These are phyloP conservation scores for Zygogramma bicolorata DNA, from an alignment of 2,888 invertebrate genomes.

Conservation along the genomic window DNA sequence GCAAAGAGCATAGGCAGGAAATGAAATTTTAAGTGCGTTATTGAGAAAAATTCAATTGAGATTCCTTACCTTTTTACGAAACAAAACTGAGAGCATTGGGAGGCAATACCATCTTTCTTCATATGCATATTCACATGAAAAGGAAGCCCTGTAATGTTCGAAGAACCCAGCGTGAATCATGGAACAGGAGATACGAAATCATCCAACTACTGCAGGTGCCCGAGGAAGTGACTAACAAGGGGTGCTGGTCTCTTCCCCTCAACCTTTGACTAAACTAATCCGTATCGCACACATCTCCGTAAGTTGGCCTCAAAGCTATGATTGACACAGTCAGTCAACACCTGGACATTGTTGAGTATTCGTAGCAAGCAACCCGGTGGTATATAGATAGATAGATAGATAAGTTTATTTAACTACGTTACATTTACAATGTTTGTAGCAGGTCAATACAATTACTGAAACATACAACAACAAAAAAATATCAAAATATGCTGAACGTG, in stretches of 20 bases:
- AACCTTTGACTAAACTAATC: slow-evolving; percentile 99
- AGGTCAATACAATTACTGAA: too few relatives aligned
- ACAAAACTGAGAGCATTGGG: slow-evolving; percentile 97
- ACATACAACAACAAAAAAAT: too few relatives aligned
- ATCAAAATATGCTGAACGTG: too few relatives aligned
- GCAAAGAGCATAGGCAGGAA: too few relatives aligned
- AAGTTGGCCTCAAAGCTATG: slow-evolving; percentile 98
- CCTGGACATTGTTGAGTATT: slow-evolving; percentile 96
- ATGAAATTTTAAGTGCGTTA: too few relatives aligned
- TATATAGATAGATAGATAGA: too few relatives aligned
- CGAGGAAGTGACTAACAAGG: slow-evolving; percentile 99
- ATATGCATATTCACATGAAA: too few relatives aligned
- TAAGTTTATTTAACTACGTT: too few relatives aligned
- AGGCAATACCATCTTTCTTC: slow-evolving; percentile 99
- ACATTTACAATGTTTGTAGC: too few relatives aligned
- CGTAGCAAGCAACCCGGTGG: slow-evolving; percentile 96
- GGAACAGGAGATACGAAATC: slow-evolving; percentile 97
- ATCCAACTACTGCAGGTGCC: slow-evolving; percentile 98
- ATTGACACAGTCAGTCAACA: slow-evolving; percentile 96
- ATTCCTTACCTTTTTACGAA: slow-evolving; percentile 73
- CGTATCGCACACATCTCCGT: slow-evolving; percentile 99
- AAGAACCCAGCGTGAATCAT: too few relatives aligned
- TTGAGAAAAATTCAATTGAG: too few relatives aligned
- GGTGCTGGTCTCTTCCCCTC: slow-evolving; percentile 99
- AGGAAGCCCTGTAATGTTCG: too few relatives aligned